phyloP scores from a whole-genome alignment of 2,888 invertebrate species.

The Epinotia bilunana region DNA sequence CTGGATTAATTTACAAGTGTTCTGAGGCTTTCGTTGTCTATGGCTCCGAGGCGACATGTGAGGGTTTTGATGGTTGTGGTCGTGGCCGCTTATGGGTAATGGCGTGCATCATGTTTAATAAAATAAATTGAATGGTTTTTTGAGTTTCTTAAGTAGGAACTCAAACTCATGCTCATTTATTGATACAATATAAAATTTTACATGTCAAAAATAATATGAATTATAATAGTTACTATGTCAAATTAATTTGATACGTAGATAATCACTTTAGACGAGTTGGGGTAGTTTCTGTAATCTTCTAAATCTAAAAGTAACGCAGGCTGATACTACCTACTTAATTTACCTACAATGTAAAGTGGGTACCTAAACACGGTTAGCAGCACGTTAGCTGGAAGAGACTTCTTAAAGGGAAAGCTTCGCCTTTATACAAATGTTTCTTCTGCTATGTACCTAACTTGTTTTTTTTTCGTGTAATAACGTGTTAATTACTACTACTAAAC shows the following conservation, averaged over 20 bases:
- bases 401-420: too few relatives aligned
- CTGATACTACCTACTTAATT: neutral
- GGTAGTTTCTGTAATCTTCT: neutral
- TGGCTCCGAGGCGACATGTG: slow-evolving; percentile 14
- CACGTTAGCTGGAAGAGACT: too few relatives aligned
- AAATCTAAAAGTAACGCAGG: neutral
- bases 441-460: too few relatives aligned
- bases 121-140: slow-evolving; percentile 7
- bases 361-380: too few relatives aligned
- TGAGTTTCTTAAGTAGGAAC: neutral
- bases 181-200: too few relatives aligned
- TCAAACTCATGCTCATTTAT: too few relatives aligned
- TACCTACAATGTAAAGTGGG: neutral
- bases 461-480: too few relatives aligned
- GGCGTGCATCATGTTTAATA: slow-evolving; percentile 8
- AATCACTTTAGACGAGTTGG: neutral
- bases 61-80: slow-evolving; percentile 23
- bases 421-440: too few relatives aligned
- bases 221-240: too few relatives aligned
- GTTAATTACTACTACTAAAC: neutral
- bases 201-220: too few relatives aligned
- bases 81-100: slow-evolving; percentile 4
- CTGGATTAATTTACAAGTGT: slow-evolving; percentile 60
- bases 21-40: slow-evolving; percentile 26
- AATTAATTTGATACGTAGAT: too few relatives aligned